Percentiles rank a stretch among this genome's conserved stretches.
phyloP scores from a whole-genome alignment of 2,888 invertebrate genomes.

The Encarsia formosa region DNA sequence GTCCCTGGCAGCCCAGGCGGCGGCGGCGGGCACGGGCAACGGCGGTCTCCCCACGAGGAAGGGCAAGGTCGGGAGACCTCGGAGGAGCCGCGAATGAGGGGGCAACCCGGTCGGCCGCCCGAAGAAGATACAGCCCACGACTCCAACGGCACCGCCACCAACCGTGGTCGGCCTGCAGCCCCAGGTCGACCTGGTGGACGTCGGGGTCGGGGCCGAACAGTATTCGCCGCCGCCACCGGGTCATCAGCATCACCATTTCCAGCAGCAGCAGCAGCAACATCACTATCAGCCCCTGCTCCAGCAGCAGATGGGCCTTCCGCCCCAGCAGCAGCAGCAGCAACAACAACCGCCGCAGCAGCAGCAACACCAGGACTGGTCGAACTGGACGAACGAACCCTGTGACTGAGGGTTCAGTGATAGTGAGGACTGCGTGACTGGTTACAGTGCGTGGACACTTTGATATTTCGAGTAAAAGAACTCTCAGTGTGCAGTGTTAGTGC shows the following conservation, averaged over 20 bases:
- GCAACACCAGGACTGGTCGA: conserved; percentile 41
- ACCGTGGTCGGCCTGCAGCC: conserved; percentile 31
- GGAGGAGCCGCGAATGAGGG: conserved; percentile 84
- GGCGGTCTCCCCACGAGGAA: conserved; percentile 70
- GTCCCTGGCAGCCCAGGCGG: conserved; percentile 61
- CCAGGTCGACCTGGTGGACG: conserved; percentile 39
- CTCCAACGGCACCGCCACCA: conserved; percentile 41
- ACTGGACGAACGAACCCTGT: conserved; percentile 44
- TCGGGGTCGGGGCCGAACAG: conserved; percentile 42
- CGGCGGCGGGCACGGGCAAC: conserved; percentile 64
- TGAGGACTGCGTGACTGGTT: neutral
- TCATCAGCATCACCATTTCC: conserved; percentile 46
- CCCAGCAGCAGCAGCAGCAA: conserved; percentile 42
- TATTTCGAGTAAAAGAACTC: too few relatives aligned
- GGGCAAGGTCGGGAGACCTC: conserved; percentile 84
- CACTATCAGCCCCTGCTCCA: conserved; percentile 30
- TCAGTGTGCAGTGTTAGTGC: too few relatives aligned
- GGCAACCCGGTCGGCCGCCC: conserved; percentile 53
- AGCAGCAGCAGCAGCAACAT: conserved; percentile 39
- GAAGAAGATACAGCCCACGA: conserved; percentile 48
- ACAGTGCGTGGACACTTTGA: too few relatives aligned
- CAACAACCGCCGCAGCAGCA: conserved; percentile 3
- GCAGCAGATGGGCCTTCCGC: conserved; percentile 43
- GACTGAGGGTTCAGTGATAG: conserved; percentile 34
- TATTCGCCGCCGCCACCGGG: conserved; percentile 52